phyloP scores from a whole-genome alignment of 2,113 vertebrate genomes.

The Climacteris rufus region DNA sequence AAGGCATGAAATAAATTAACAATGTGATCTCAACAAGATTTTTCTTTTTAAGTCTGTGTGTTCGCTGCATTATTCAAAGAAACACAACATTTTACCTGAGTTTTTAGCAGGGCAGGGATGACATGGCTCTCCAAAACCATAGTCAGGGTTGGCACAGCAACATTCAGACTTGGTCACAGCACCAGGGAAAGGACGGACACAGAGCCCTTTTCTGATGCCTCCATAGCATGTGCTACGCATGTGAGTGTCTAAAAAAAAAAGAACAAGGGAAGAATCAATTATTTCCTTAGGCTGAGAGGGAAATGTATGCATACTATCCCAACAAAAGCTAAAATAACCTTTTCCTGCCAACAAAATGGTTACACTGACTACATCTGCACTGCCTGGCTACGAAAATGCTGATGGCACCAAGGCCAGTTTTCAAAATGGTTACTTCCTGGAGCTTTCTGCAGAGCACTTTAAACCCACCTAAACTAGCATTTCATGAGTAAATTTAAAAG shows the following conservation, averaged over 20 bases:
- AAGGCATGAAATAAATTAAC: not conserved
- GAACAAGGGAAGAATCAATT: not conserved
- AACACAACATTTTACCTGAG: conserved; percentile 62
- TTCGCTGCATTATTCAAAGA: not conserved
- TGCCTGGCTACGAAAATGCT: not conserved
- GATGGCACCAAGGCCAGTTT: not conserved
- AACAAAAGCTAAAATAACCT: not conserved
- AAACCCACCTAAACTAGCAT: not conserved
- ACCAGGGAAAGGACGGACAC: conserved; percentile 71
- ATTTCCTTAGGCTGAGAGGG: not conserved
- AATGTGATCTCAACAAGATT: not conserved
- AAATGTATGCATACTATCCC: not conserved
- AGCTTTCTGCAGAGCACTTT: not conserved
- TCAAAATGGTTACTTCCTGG: not conserved
- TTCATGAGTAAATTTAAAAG: not conserved
- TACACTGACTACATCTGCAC: not conserved
- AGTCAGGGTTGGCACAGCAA: conserved; percentile 76
- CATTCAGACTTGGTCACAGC: conserved; percentile 80
- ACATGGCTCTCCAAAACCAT: conserved; percentile 78
- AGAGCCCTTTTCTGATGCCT: conserved; percentile 69
- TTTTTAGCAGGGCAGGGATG: conserved; percentile 73
- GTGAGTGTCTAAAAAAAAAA: conserved; percentile 69
- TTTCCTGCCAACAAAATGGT: not conserved
- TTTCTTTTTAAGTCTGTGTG: not conserved
- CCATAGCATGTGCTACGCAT: conserved; percentile 80